Conservation (phyloP, 23 tunicate genomes). For the Trididemnum nubilum region DNA sequence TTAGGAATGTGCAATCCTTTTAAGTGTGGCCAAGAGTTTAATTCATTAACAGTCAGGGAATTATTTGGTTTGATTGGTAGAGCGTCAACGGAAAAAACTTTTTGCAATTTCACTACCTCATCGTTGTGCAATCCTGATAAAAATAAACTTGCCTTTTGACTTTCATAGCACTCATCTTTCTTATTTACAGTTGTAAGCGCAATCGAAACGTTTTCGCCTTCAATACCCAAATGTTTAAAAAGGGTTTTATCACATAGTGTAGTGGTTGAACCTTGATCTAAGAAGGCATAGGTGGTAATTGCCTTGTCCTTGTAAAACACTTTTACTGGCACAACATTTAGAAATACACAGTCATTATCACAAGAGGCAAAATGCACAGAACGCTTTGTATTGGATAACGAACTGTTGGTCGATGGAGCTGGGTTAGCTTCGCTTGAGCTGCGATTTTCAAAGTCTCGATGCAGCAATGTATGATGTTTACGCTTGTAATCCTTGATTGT, state of each 20-base stretch:
- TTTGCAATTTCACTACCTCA: background rate
- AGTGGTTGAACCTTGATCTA: background rate
- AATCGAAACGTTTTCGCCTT: background rate
- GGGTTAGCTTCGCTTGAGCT: too few species aligned
- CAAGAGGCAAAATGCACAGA: background rate
- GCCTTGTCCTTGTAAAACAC: background rate
- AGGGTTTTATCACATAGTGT: constrained; percentile 1
- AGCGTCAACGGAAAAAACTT: background rate
- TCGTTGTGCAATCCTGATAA: background rate
- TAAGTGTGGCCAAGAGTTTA: constrained; percentile 1
- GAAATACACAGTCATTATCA: background rate
- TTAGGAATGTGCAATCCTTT: background rate
- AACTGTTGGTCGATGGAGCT: too few species aligned
- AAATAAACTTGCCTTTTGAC: background rate
- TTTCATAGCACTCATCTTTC: background rate
- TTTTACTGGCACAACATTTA: constrained; percentile 13
- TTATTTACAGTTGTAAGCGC: background rate
- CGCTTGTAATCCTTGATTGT: background rate
- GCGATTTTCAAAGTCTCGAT: background rate
- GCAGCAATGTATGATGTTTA: background rate
- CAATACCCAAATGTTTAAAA: background rate
- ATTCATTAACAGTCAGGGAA: background rate
- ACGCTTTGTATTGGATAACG: too few species aligned
- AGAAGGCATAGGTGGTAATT: background rate
- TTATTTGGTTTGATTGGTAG: background rate